A percentile compares a stretch with the other conserved stretches of the same genome.
Conservation (phyloP, 1,140 invertebrate species). For the Dendroctonus ponderosae region DNA sequence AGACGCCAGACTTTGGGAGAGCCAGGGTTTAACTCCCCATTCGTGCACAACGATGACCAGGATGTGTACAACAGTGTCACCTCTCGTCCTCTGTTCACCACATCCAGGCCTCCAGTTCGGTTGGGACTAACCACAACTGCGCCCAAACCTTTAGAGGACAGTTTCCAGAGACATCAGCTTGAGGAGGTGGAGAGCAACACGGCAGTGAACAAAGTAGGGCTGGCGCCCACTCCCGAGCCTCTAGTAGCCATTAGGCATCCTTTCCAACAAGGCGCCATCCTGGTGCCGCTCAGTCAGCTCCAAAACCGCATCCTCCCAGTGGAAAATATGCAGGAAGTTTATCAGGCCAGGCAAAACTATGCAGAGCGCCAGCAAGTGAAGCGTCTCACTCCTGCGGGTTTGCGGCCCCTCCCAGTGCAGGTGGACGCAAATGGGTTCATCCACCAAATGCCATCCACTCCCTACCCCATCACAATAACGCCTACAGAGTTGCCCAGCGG, state of each 20-base stretch:
- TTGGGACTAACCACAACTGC: constrained; percentile 38
- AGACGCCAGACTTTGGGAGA: constrained; percentile 54
- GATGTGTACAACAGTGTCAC: constrained; percentile 65
- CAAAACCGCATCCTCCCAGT: constrained; percentile 44
- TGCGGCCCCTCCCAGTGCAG: constrained; percentile 46
- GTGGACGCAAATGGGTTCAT: constrained; percentile 48
- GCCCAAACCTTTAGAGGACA: constrained; percentile 45
- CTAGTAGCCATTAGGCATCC: constrained; percentile 53
- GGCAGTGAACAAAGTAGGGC: constrained; percentile 30
- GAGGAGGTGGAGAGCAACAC: constrained; percentile 36
- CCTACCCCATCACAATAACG: constrained; percentile 44
- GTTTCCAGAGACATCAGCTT: constrained; percentile 39
- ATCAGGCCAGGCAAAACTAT: constrained; percentile 37
- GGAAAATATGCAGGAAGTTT: constrained; percentile 33
- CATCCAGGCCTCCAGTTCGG: constrained; percentile 45
- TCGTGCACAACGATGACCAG: constrained; percentile 58
- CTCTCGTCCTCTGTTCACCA: constrained; percentile 65
- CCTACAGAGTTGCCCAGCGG: constrained; percentile 34
- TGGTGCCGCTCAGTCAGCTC: constrained; percentile 52
- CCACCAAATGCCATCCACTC: constrained; percentile 40
- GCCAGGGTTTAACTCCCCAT: constrained; percentile 53
- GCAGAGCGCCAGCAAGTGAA: constrained; percentile 29
- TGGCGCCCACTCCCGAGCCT: constrained; percentile 44
- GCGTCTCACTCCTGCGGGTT: constrained; percentile 31
- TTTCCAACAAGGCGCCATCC: constrained; percentile 52